These are phyloP conservation scores for Ormia ochracea DNA, from an alignment of 2,888 invertebrate genomes.

Conservation along the genomic window DNA sequence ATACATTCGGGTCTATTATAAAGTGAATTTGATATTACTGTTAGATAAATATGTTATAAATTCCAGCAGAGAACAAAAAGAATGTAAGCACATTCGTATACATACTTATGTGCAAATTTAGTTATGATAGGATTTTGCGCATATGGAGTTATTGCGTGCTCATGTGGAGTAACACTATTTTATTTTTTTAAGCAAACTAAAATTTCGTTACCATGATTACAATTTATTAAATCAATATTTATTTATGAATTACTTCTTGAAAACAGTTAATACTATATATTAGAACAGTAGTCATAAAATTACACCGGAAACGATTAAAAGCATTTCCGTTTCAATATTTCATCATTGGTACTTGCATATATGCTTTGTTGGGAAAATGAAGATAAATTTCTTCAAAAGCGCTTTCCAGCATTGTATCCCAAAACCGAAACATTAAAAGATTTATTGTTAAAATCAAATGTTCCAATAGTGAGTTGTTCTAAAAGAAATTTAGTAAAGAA, in stretches of 20 bases:
- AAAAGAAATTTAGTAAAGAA: background rate
- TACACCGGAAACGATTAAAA: background rate
- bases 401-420: constrained; percentile 71
- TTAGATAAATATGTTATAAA: too few species aligned
- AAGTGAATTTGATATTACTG: too few species aligned
- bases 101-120: too few species aligned
- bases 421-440: constrained; percentile 72
- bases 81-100: too few species aligned
- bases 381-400: constrained; percentile 71
- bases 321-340: background rate
- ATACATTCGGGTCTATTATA: too few species aligned
- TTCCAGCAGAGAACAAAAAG: too few species aligned
- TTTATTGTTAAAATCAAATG: constrained; percentile 73
- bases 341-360: too few species aligned
- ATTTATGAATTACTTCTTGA: constrained; percentile 1
- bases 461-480: constrained; percentile 76
- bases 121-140: too few species aligned
- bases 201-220: constrained; percentile 41
- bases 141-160: too few species aligned
- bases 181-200: background rate
- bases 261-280: background rate
- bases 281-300: constrained; percentile 4
- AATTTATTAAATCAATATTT: constrained; percentile 42
- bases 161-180: background rate
- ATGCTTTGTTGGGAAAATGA: constrained; percentile 75